Conservation (phyloP, 2,113 vertebrate genomes). For the Herpetotheres cachinnans region DNA sequence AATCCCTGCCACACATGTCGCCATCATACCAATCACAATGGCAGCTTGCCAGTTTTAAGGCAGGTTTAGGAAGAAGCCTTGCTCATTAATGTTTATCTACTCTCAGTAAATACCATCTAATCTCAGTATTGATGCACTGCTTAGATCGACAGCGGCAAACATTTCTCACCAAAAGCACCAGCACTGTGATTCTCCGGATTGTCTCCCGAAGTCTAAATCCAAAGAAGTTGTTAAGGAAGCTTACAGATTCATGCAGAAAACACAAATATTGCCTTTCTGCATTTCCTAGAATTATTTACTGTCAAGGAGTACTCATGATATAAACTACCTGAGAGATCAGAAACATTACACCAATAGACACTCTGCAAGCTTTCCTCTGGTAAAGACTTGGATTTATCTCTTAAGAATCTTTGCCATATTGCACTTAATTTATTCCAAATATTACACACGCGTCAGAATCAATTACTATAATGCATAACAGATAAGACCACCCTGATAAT, state of each 20-base stretch:
- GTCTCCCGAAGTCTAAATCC: neutral
- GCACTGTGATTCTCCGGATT: neutral
- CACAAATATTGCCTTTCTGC: neutral
- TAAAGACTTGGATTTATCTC: conserved; percentile 41
- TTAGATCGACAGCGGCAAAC: neutral
- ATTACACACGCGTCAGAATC: conserved; percentile 13
- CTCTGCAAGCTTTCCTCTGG: neutral
- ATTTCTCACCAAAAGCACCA: conserved; percentile 4
- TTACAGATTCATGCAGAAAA: neutral
- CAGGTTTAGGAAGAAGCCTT: conserved; percentile 64
- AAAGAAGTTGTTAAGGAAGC: neutral
- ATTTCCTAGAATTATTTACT: neutral
- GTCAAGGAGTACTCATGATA: neutral
- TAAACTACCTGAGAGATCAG: neutral
- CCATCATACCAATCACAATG: conserved; percentile 52
- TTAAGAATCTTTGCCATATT: neutral
- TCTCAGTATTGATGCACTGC: conserved; percentile 44
- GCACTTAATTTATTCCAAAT: conserved; percentile 51
- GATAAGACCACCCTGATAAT: conserved; percentile 56
- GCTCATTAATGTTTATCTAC: conserved; percentile 55
- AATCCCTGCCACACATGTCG: conserved; percentile 60
- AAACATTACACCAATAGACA: neutral
- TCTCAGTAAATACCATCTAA: conserved; percentile 63
- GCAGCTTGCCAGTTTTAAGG: conserved; percentile 59
- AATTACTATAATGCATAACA: conserved; percentile 60